These are phyloP conservation scores for Glossophaga mutica DNA, from an alignment of 2,797 vertebrate species.

Conservation along the genomic window DNA sequence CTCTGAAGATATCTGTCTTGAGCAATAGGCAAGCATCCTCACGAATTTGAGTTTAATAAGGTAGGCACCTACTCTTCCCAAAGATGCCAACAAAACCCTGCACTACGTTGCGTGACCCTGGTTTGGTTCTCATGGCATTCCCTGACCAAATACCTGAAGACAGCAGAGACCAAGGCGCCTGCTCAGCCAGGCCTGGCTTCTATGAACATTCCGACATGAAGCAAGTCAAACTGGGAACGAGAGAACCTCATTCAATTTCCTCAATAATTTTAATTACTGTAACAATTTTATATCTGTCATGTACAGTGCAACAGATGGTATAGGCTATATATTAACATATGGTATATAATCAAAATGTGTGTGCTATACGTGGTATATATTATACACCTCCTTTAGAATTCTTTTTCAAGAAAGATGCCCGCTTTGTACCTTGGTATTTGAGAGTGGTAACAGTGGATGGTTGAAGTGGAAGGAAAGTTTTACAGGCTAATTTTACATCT, in stretches of 20 bases:
- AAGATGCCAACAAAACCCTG: not conserved
- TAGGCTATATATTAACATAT: not conserved
- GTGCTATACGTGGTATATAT: not conserved
- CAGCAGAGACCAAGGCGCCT: not conserved
- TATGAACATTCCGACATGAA: not conserved
- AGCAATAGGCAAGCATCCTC: not conserved
- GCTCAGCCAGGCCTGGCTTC: not conserved
- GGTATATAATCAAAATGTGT: not conserved
- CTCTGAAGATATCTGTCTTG: not conserved
- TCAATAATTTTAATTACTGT: not conserved
- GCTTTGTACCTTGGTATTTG: not conserved
- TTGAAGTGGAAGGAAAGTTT: slow-evolving; percentile 53
- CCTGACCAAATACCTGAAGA: not conserved
- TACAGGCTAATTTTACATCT: slow-evolving; percentile 70
- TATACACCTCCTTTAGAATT: not conserved
- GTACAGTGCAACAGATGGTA: not conserved
- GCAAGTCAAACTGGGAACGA: not conserved
- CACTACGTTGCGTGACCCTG: no score
- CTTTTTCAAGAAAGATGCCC: slow-evolving; percentile 31
- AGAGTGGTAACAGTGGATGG: slow-evolving; percentile 13
- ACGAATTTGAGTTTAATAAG: not conserved
- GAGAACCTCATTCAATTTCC: not conserved
- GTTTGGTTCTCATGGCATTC: not conserved
- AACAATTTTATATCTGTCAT: not conserved
- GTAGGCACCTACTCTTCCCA: not conserved